These are phyloP conservation scores for Sesamia nonagrioides DNA, from an alignment of 1,140 invertebrate genomes.

Conservation along the genomic window DNA sequence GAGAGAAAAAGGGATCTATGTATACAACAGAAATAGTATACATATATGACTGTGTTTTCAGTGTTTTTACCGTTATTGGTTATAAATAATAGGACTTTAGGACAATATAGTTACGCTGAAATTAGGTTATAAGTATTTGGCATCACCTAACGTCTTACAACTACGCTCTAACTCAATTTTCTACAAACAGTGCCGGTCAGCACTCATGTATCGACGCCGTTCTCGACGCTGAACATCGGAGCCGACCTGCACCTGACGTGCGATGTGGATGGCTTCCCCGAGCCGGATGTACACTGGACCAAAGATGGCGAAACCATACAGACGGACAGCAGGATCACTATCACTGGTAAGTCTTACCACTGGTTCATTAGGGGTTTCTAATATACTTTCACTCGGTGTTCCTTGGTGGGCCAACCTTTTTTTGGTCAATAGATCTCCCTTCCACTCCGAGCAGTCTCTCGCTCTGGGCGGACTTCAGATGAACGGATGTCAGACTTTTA, in stretches of 20 bases:
- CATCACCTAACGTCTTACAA: not conserved
- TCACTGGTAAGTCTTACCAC: constrained; percentile 88
- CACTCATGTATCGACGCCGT: constrained; percentile 59
- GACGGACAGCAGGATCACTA: constrained; percentile 86
- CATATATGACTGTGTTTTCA: too few relatives aligned
- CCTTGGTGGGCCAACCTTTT: too few relatives aligned
- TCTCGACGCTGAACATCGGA: constrained; percentile 77
- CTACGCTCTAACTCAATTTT: not conserved
- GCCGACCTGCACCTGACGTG: constrained; percentile 92
- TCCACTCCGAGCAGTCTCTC: too few relatives aligned
- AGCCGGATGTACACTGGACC: constrained; percentile 92
- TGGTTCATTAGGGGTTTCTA: not conserved
- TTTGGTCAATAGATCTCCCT: too few relatives aligned
- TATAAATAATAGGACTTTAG: too few relatives aligned
- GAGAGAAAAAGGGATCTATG: too few relatives aligned
- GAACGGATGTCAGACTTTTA: too few relatives aligned
- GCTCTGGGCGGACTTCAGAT: too few relatives aligned
- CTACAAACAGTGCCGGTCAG: constrained; percentile 67
- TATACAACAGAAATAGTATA: too few relatives aligned
- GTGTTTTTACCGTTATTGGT: too few relatives aligned
- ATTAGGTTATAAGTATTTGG: not conserved
- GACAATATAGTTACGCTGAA: not conserved
- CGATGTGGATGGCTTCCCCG: constrained; percentile 92
- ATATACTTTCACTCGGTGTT: not conserved
- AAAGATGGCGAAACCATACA: constrained; percentile 90